Base-by-base conservation (phyloP, 2,888 invertebrate genomes). In the Sepiola atlantica region DNA sequence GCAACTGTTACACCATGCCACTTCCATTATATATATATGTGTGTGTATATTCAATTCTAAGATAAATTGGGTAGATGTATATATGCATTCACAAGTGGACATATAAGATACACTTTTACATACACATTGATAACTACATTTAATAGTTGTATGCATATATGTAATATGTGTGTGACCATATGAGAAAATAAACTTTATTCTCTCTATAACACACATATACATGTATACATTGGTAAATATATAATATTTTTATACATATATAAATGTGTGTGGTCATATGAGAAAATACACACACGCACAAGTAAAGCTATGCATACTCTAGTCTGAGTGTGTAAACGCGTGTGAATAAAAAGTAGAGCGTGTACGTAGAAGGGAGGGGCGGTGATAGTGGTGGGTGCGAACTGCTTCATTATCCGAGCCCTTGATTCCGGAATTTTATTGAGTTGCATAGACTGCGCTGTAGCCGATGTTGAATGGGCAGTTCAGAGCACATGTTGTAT, bases 401-500 rank as follows among this genome's bases (percentile, higher is more conserved):
- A 77, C 77, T 77, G 77, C 32, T 77, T 77, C 77, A 77, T 77
- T 77, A 77, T 77, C n/a, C 32, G 77, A 77, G 16, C 77, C 32
- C 77, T 77, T 77, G n/a, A 77, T 77, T 77, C 77, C n/a, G 14
- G 77, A n/a, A 77, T 77, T 45, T 77, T 77, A 77, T 77, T 77
- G 77, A 77, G 77, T 16, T 77, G 32, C 8, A n/a, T n/a, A 32
- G n/a, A 32, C 12, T 77, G n/a, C 32, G 77, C 77, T 16, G 32
- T 16, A 32, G n/a, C 14, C 77, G 18, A 77, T 77, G 77, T 77
- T 77, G 77, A 77, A 77, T 77, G 77, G 77, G n/a, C 77, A 77
- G 77, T 77, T 77, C 77, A 77, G 77, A 77, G 77, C 77, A 77
- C 77, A 77, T 77, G 77, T 77, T 77, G 77, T 77, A n/a, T 77